Evolutionary conservation across 2,113 vertebrate species (phyloP).

Genomic region (Pedionomus torquatus): DNA sequence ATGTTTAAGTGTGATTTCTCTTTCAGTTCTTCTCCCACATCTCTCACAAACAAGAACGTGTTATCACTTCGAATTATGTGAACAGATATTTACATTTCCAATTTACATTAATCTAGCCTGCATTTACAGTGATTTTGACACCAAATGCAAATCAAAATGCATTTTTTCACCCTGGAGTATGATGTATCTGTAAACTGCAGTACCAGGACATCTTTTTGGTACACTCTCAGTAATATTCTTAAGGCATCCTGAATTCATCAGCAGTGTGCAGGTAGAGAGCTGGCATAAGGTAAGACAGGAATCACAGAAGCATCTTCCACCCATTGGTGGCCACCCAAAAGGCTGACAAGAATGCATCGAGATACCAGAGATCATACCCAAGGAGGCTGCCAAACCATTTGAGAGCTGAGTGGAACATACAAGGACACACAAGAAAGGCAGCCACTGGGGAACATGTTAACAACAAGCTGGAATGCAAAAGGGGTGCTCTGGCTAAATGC

Average conservation of each 20-base stretch:
- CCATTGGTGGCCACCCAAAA: background rate
- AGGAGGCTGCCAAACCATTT: background rate
- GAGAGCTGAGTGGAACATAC: background rate
- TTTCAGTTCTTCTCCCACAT: background rate
- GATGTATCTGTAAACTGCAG: background rate
- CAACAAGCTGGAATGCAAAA: background rate
- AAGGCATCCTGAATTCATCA: background rate
- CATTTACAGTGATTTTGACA: fast-evolving
- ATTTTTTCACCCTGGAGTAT: background rate
- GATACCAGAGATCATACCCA: background rate
- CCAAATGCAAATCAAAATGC: background rate
- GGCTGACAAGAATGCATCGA: fast-evolving
- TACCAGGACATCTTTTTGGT: background rate
- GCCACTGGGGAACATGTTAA: background rate
- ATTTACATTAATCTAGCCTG: background rate
- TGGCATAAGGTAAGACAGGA: background rate
- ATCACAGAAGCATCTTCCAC: background rate
- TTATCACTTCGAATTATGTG: background rate
- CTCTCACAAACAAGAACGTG: background rate
- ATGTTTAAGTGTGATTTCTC: background rate
- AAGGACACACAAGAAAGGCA: background rate
- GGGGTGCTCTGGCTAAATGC: background rate
- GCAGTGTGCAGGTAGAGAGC: fast-evolving
- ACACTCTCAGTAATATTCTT: background rate
- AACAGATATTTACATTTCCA: background rate